Percentiles rank a stretch among this genome's conserved stretches.
Evolutionary conservation across 2,888 invertebrate genomes (phyloP).

Genomic region (Eumerus sabulonum): DNA sequence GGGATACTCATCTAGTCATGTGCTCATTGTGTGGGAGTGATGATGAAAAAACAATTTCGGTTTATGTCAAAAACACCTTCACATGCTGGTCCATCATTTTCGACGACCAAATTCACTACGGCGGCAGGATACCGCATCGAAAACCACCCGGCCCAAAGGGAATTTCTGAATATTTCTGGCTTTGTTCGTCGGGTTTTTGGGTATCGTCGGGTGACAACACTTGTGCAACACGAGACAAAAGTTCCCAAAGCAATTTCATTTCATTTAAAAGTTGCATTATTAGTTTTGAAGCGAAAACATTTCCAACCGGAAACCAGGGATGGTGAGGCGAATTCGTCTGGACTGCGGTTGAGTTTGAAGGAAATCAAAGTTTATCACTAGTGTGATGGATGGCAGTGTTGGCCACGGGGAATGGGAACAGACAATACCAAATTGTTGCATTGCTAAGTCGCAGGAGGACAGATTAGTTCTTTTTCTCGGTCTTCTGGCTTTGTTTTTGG

Average conservation of each 20-base stretch:
- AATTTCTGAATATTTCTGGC: no score
- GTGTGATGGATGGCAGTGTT: neutral
- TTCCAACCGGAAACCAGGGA: conserved; percentile 1
- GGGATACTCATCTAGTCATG: no score
- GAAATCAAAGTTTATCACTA: conserved; percentile 13
- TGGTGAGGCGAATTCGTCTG: conserved; percentile 26
- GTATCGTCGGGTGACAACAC: no score
- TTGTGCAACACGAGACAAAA: conserved; percentile 40
- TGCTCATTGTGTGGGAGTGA: no score
- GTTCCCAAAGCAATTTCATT: conserved; percentile 58
- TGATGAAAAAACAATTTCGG: conserved; percentile 50
- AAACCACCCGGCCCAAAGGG: no score
- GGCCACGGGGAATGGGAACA: neutral
- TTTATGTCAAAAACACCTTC: conserved; percentile 45
- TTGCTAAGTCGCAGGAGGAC: neutral
- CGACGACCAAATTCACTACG: neutral
- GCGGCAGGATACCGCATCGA: no score
- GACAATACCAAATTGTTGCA: neutral
- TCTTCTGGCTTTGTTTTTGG: neutral
- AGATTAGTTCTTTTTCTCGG: no score
- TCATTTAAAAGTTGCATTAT: conserved; percentile 64
- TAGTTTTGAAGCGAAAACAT: conserved; percentile 52
- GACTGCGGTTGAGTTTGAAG: conserved; percentile 46
- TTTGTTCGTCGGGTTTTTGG: no score
- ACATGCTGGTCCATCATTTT: conserved; percentile 22